A percentile compares a stretch with the other conserved stretches of the same genome.
These are phyloP conservation scores for Tragelaphus eurycerus DNA, from an alignment of 2,797 vertebrate genomes.

Conservation along the genomic window DNA sequence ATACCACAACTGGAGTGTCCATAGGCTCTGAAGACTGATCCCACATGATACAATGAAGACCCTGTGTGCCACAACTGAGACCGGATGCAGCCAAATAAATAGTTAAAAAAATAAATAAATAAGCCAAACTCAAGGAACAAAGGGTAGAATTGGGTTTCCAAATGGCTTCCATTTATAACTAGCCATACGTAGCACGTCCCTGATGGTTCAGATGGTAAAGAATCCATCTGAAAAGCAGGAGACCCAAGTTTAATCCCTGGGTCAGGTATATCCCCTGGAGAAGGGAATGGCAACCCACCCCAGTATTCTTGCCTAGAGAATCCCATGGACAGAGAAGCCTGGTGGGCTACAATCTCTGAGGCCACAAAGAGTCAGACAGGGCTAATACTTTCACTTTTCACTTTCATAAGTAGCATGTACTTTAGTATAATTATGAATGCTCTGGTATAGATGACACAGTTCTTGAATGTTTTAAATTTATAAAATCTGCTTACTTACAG, in stretches of 20 bases:
- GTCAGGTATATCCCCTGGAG: not conserved
- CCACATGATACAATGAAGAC: not conserved
- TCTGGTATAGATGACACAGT: not conserved
- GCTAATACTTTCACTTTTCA: not conserved
- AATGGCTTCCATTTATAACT: not conserved
- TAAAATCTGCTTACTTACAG: not conserved
- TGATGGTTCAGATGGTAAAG: not conserved
- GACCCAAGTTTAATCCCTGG: not conserved
- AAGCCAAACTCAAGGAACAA: not conserved
- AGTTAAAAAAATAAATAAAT: not conserved
- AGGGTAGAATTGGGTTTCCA: not conserved
- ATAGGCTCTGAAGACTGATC: not conserved
- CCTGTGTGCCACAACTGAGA: not conserved
- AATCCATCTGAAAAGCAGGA: not conserved
- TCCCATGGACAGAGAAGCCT: not conserved
- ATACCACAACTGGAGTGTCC: not conserved
- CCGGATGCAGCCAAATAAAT: not conserved
- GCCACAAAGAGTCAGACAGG: not conserved
- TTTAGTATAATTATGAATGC: not conserved
- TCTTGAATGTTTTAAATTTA: not conserved
- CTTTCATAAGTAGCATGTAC: not conserved
- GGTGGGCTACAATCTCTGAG: not conserved
- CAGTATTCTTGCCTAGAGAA: not conserved
- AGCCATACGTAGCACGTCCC: not conserved
- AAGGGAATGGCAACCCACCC: not conserved